Evolutionary conservation across 2,797 vertebrate genomes (phyloP), one percentile per base, ranked within the genome.

Genomic region (Sebastes alutus): DNA sequence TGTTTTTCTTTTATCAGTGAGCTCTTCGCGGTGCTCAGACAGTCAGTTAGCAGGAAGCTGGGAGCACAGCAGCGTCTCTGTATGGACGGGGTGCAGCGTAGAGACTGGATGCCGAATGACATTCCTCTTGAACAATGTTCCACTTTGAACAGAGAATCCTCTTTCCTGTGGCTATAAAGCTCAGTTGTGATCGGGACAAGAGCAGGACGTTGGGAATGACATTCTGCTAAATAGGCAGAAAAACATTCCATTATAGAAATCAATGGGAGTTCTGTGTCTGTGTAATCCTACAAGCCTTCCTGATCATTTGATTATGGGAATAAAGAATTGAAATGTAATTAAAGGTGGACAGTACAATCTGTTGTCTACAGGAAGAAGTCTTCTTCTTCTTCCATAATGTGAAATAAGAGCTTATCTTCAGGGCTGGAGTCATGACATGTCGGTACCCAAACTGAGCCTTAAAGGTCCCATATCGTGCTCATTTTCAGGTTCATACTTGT

Each of bases 111-210:
- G 63, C 79, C 74, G 27, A 75, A 79, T 78, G 35, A 79, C 80
- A 89, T 85, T 88, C 82, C 78, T 84, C 81, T 82, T 52, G 32
- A 80, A 78, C 81, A 76, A 88, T 89, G 69, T 83, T 71, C 74
- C 79, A 70, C 46, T 84, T 78, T 68, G 67, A 88, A 92, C 81
- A 92, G 71, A 85, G 80, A 70, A 63, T 83, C 59, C 72, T 85
- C 65, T 87, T 86, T 78, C 72, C 76, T 25, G 4, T 55, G 66
- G 60, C 69, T 65, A 82, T 78, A 76, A 85, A 77, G 79, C 60
- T n/a, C 66, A 30, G 27, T 72, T 80, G 74, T 80, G 67, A 59
- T 52, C 25, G 46, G 54, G 58, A 80, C 63, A 78, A 78, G 58
- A 59, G 60, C 30, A 52, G 22, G 65, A 59, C 42, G 29, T 71